These are phyloP conservation scores for Montipora sp. DNA, from an alignment of 64 coral and sea anemone species.

Conservation along the genomic window DNA sequence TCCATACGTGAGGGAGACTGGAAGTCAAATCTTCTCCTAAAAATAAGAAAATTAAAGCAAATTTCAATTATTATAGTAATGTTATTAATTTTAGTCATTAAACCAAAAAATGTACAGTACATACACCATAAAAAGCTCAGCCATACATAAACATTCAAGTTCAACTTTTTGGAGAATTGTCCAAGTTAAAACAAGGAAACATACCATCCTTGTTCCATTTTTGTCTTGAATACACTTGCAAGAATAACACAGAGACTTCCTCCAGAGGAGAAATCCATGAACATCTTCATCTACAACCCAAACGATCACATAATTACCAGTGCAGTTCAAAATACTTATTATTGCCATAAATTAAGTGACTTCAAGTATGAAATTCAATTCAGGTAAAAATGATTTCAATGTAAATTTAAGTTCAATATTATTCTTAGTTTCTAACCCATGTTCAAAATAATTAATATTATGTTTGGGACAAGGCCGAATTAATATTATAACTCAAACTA, in stretches of 20 bases:
- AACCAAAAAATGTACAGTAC: no score
- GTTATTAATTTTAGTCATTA: no score
- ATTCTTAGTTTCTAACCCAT: no score
- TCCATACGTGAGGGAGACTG: slow-evolving; percentile 98
- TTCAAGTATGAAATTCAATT: no score
- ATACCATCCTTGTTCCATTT: slow-evolving; percentile 98
- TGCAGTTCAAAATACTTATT: background rate
- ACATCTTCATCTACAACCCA: slow-evolving; percentile 83
- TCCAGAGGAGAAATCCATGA: slow-evolving; percentile 85
- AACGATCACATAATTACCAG: background rate
- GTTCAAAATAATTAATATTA: no score
- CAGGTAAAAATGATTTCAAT: no score
- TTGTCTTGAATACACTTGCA: slow-evolving; percentile 90
- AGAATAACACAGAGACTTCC: slow-evolving; percentile 93
- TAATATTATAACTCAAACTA: no score
- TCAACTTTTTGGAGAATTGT: background rate
- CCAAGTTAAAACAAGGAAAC: background rate
- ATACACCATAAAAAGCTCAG: no score
- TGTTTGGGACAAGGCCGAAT: no score
- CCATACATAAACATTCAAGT: no score
- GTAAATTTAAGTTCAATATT: no score
- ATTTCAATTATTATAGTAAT: background rate
- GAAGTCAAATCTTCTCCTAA: slow-evolving; percentile 97
- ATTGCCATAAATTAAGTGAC: no score
- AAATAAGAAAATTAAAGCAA: background rate